These are phyloP conservation scores for Irena cyanogastra DNA, from an alignment of 2,113 vertebrate genomes.

Conservation along the genomic window DNA sequence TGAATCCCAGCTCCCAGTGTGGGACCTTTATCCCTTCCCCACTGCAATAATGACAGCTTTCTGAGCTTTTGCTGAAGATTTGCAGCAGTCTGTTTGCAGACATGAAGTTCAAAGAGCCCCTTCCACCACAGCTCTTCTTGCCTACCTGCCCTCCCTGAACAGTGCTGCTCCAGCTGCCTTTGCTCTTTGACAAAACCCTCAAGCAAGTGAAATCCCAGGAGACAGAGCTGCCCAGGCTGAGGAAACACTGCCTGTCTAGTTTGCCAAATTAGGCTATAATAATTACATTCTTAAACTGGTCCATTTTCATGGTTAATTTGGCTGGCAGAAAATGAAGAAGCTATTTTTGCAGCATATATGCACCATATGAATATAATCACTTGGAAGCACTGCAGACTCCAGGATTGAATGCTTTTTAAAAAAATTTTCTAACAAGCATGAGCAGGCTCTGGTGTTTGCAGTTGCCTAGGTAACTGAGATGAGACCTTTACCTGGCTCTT, in stretches of 20 bases:
- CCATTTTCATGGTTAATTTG: constrained; percentile 28
- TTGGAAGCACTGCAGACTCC: constrained; percentile 22
- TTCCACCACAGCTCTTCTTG: not conserved
- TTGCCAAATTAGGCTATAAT: constrained; percentile 27
- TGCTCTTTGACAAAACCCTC: not conserved
- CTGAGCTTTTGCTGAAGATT: not conserved
- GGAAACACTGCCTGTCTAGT: not conserved
- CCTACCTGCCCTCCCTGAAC: not conserved
- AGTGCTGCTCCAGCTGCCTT: not conserved
- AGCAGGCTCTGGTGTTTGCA: constrained; percentile 25
- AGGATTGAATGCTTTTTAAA: not conserved
- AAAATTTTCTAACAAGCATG: not conserved
- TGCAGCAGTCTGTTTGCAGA: not conserved
- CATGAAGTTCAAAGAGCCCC: not conserved
- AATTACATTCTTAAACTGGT: constrained; percentile 20
- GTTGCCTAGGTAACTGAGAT: constrained; percentile 71
- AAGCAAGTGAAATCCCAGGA: not conserved
- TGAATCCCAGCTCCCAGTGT: not conserved
- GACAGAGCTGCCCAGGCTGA: not conserved
- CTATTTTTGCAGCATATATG: constrained; percentile 42
- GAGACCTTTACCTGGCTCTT: constrained; percentile 32
- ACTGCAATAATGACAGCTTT: not conserved
- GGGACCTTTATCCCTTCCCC: not conserved
- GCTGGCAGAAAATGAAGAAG: not conserved
- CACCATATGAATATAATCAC: constrained; percentile 45